Conservation (phyloP, 2,888 invertebrate genomes). For the Eristalinus aeneus region DNA sequence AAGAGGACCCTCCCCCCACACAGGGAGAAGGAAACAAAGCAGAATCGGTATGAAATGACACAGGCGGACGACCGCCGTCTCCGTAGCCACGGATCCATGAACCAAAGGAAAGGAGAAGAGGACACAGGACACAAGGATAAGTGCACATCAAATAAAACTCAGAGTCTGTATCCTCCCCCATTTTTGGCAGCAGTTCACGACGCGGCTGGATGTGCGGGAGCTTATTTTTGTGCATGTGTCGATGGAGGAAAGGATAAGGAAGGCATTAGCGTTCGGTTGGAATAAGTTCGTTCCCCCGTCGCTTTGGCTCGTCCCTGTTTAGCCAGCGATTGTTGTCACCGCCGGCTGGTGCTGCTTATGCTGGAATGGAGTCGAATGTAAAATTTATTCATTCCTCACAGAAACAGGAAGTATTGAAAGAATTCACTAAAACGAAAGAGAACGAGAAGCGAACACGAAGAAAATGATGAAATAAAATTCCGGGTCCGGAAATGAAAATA, state of each 20-base stretch:
- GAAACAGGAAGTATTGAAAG: conserved; percentile 35
- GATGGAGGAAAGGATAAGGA: neutral
- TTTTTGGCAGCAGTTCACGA: neutral
- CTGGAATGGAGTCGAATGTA: conserved; percentile 23
- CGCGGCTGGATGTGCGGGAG: neutral
- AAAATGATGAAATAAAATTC: neutral
- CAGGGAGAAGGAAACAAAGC: neutral
- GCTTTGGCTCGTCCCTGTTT: neutral
- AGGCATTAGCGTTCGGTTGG: neutral
- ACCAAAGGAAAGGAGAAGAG: neutral
- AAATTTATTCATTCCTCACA: conserved; percentile 38
- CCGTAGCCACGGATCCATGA: neutral
- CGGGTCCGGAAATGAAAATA: neutral
- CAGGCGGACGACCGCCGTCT: neutral
- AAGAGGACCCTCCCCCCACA: neutral
- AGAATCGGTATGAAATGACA: neutral
- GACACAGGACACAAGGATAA: conserved; percentile 48
- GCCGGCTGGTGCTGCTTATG: neutral
- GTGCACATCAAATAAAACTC: conserved; percentile 65
- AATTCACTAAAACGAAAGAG: neutral
- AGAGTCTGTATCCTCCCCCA: conserved; percentile 31
- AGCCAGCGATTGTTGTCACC: neutral
- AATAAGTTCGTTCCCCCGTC: neutral
- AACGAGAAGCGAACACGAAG: neutral
- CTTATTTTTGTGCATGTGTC: neutral